These are phyloP conservation scores for Cassiopea xamachana DNA, from an alignment of 30 jellyfish, hydroid and myxozoan genomes.

Conservation along the genomic window DNA sequence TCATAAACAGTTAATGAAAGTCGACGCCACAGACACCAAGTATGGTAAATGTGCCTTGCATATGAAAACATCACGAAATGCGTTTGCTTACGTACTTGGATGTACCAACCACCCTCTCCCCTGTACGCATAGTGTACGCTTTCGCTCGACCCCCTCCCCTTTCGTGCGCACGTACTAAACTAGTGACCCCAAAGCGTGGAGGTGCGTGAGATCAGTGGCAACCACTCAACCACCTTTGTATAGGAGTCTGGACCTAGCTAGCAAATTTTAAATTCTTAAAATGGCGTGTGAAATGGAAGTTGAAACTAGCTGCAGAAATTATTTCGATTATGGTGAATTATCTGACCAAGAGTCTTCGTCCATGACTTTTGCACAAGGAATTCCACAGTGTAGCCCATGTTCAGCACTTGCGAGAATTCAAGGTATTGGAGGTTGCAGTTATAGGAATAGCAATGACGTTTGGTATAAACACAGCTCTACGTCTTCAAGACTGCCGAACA, in stretches of 20 bases:
- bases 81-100: too few relatives aligned
- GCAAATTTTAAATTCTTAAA: conserved; percentile 24
- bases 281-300: conserved; percentile 55
- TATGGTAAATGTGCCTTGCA: too few relatives aligned
- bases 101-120: too few relatives aligned
- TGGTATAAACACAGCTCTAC: neutral
- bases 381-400: neutral
- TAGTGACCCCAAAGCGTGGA: too few relatives aligned
- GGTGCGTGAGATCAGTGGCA: too few relatives aligned
- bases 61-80: too few relatives aligned
- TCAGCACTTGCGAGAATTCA: neutral
- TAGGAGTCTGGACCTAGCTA: neutral
- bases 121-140: too few relatives aligned
- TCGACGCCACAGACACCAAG: too few relatives aligned
- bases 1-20: too few relatives aligned
- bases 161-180: too few relatives aligned
- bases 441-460: neutral
- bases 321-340: neutral
- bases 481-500: neutral
- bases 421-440: neutral
- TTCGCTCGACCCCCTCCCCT: too few relatives aligned
- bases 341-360: neutral
- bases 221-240: too few relatives aligned
- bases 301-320: neutral
- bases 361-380: neutral